phyloP scores from a whole-genome alignment of 2,113 vertebrate species.

The Pyxicephalus adspersus region DNA sequence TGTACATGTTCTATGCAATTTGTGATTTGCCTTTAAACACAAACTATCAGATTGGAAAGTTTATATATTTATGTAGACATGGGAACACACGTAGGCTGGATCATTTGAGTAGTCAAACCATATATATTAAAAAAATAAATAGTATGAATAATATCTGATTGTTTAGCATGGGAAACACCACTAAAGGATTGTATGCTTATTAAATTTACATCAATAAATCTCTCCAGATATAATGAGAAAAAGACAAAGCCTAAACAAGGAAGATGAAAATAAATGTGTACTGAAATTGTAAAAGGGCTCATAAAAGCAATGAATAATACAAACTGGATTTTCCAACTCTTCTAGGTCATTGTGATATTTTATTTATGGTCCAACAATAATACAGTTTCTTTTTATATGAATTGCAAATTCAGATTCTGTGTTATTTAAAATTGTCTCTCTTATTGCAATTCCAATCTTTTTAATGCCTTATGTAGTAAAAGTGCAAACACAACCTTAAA shows the following conservation, averaged over 20 bases:
- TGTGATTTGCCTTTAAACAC: constrained; percentile 14
- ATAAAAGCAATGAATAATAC: too few species aligned
- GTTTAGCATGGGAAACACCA: too few species aligned
- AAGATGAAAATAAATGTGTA: background rate
- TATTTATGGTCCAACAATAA: constrained; percentile 16
- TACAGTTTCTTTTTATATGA: background rate
- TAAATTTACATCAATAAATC: background rate
- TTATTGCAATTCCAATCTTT: constrained; percentile 15
- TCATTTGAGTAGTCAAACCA: too few species aligned
- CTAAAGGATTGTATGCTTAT: too few species aligned
- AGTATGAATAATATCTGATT: too few species aligned
- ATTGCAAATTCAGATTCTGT: background rate
- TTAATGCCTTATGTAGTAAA: constrained; percentile 49
- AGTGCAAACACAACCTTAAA: constrained; percentile 15
- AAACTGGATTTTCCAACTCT: too few species aligned
- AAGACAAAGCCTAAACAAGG: background rate
- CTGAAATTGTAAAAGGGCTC: too few species aligned
- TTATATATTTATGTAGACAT: constrained; percentile 17
- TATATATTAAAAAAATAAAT: too few species aligned
- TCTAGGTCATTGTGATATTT: background rate
- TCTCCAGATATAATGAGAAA: background rate
- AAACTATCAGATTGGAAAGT: constrained; percentile 6
- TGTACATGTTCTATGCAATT: constrained; percentile 29
- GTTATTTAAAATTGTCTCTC: background rate
- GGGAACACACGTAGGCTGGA: background rate